Conservation (phyloP, 2,888 invertebrate species). For the Stenodera caucasica region DNA sequence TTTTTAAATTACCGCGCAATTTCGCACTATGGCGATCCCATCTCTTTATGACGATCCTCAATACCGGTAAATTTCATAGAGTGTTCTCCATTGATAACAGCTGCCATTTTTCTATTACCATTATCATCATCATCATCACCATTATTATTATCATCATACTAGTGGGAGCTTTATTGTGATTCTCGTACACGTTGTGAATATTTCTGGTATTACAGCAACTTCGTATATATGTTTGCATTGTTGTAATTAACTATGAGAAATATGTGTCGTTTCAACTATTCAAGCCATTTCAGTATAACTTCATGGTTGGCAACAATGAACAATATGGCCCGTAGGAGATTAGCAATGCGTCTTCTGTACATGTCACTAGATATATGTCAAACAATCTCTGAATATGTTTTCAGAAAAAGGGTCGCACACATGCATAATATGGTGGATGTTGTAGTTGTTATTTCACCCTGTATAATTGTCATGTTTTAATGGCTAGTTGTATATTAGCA, state of each 20-base stretch:
- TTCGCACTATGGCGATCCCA: neutral
- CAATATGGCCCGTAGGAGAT: constrained; percentile 3
- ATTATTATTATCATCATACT: neutral
- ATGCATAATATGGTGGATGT: too few species aligned
- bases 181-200: neutral
- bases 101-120: neutral
- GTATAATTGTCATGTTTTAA: too few species aligned
- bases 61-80: neutral
- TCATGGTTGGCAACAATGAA: neutral
- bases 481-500: too few species aligned
- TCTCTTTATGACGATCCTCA: neutral
- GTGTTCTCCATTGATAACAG: neutral
- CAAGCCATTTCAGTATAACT: neutral
- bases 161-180: neutral
- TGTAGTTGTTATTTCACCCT: too few species aligned
- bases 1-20: neutral
- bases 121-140: neutral
- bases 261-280: neutral
- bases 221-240: neutral
- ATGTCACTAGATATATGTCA: neutral
- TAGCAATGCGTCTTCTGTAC: neutral
- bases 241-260: constrained; percentile 6
- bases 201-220: neutral
- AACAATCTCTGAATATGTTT: too few species aligned
- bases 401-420: too few species aligned